These are phyloP conservation scores for Neolamprologus ventralis DNA, from an alignment of 2,113 vertebrate genomes.

Conservation along the genomic window DNA sequence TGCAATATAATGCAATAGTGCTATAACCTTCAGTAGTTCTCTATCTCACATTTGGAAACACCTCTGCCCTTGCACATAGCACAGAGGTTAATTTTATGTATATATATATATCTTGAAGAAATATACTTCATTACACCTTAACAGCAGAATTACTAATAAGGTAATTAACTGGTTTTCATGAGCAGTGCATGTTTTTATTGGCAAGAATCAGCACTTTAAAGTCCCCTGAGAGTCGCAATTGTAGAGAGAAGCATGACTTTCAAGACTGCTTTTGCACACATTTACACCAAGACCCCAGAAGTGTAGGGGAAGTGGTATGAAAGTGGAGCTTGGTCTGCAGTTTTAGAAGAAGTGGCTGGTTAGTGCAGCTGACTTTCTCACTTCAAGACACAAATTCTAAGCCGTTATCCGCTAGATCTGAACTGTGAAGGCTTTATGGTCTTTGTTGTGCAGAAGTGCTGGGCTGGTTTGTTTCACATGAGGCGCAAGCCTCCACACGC, in stretches of 20 bases:
- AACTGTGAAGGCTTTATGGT: background rate
- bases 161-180: background rate
- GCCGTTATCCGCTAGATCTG: background rate
- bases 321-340: background rate
- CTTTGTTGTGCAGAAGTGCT: background rate
- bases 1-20: background rate
- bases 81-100: background rate
- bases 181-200: background rate
- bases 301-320: slow-evolving; percentile 12
- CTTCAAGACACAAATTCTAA: background rate
- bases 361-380: background rate
- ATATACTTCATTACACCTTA: background rate
- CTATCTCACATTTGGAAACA: background rate
- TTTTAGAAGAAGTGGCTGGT: background rate
- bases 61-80: background rate
- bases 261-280: background rate
- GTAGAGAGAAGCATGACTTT: background rate
- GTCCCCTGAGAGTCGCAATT: background rate
- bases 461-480: background rate
- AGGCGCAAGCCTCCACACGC: slow-evolving; percentile 51
- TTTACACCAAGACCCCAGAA: background rate
- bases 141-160: background rate
- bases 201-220: background rate
- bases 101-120: background rate
- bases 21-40: background rate